Base-by-base conservation (phyloP, 2,888 invertebrate genomes). In the Drosophila ochracea region DNA sequence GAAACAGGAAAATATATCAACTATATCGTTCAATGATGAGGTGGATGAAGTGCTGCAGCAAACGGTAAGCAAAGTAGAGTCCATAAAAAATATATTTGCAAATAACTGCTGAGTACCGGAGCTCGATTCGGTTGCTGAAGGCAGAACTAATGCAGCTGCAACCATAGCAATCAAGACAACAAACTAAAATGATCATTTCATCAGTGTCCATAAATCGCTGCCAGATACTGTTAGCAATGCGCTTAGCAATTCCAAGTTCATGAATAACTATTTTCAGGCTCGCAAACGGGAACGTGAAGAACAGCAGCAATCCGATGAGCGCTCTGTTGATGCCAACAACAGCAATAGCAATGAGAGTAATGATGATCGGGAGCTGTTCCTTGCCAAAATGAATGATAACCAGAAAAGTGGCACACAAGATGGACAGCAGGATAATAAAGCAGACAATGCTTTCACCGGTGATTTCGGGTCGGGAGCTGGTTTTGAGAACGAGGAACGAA, bases 51-150 rank as follows among this genome's bases (percentile, higher is more conserved):
- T 4, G 3, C 33, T 25, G 25, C n/a, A 13, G 19, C 30, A 4
- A 9, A 4, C 33, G 41, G 39, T 30, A 6, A 35, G 58, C n/a
- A 28, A 60, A 0, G 31, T 39, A 6, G 47, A n/a, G 3, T 3
- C 61, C n/a, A 82, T 92, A 69, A 78, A 84, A 13, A 91, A 89
- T 49, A 85, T 93, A 6, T 92, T 93, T 57, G 91, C 91, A 63
- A 88, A 90, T 68, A 82, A 67, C 19, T 91, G 85, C 50, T 95
- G 95, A 47, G 96, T 97, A 89, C 96, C 96, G 11, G 96, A 96
- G 0, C 94, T 96, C 68, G 96, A 97, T 94, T 94, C 96, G 69
- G 95, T 96, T 11, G 91, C 80, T 71, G 94, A 94, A 6, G 11
- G 11, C 21, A 21, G 3, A 69, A 95, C 96, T 13, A 90, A 79